phyloP scores from a whole-genome alignment of 2,797 vertebrate species.

The Hyperoplus lanceolatus region DNA sequence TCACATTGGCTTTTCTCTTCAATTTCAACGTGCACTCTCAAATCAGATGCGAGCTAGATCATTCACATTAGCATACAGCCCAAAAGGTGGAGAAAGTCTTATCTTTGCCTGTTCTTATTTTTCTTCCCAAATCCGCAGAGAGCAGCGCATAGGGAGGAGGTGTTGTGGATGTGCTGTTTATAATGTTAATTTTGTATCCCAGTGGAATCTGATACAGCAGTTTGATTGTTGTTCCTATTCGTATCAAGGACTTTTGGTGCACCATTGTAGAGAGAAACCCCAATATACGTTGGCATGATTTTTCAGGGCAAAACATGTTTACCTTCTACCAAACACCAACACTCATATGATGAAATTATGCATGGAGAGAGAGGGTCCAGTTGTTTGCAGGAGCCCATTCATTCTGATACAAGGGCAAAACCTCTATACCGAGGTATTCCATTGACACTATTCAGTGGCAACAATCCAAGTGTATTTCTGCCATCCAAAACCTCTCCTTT shows the following conservation, averaged over 20 bases:
- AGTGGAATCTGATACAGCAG: slow-evolving; percentile 59
- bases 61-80: slow-evolving; percentile 70
- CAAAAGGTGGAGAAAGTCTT: slow-evolving; percentile 61
- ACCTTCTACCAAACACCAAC: neutral
- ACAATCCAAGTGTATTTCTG: slow-evolving; percentile 6
- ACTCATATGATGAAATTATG: slow-evolving; percentile 20
- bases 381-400: slow-evolving; percentile 20
- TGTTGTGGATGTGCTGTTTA: slow-evolving; percentile 70
- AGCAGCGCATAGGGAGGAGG: slow-evolving; percentile 46
- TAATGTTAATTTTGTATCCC: slow-evolving; percentile 79
- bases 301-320: slow-evolving; percentile 47
- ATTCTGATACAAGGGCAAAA: neutral
- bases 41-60: slow-evolving; percentile 70
- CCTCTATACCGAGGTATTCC: neutral
- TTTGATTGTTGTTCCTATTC: slow-evolving; percentile 67
- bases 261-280: slow-evolving; percentile 32
- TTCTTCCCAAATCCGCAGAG: slow-evolving; percentile 50
- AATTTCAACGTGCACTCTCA: slow-evolving; percentile 51
- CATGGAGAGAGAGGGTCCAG: slow-evolving; percentile 10
- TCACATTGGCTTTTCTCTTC: slow-evolving; percentile 54
- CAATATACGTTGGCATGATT: slow-evolving; percentile 12
- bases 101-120: slow-evolving; percentile 55
- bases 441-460: slow-evolving; percentile 25
- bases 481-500: slow-evolving; percentile 10
- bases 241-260: slow-evolving; percentile 60